These are phyloP conservation scores for Lasiurus borealis DNA, from an alignment of 2,113 vertebrate species.

Conservation along the genomic window DNA sequence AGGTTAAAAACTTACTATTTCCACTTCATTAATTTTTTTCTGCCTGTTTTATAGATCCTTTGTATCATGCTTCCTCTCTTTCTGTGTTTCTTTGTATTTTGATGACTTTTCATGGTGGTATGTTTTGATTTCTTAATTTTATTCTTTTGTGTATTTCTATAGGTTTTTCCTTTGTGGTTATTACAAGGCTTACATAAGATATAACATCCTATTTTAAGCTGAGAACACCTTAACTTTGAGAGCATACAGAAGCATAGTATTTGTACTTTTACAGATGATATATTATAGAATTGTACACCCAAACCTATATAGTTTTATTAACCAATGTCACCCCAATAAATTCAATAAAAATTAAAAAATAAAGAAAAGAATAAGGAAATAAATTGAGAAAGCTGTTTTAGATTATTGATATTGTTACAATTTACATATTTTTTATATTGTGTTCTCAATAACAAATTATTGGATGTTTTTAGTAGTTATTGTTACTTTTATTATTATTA, in stretches of 20 bases:
- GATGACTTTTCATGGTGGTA: too few species aligned
- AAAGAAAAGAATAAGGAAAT: too few species aligned
- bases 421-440: background rate
- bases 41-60: background rate
- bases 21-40: background rate
- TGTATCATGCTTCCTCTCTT: background rate
- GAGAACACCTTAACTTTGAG: background rate
- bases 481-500: background rate
- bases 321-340: too few species aligned
- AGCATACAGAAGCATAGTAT: background rate
- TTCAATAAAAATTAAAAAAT: too few species aligned
- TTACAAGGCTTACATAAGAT: background rate
- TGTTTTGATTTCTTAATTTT: too few species aligned
- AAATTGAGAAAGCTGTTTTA: background rate
- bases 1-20: background rate
- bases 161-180: too few species aligned
- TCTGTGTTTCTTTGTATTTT: background rate
- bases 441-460: background rate
- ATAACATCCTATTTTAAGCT: background rate
- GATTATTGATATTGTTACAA: background rate
- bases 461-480: background rate
- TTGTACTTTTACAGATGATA: background rate
- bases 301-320: too few species aligned
- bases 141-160: too few species aligned
- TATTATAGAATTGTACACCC: background rate